Conservation (phyloP, 2,113 vertebrate genomes). For the Siphamia tubifer region DNA sequence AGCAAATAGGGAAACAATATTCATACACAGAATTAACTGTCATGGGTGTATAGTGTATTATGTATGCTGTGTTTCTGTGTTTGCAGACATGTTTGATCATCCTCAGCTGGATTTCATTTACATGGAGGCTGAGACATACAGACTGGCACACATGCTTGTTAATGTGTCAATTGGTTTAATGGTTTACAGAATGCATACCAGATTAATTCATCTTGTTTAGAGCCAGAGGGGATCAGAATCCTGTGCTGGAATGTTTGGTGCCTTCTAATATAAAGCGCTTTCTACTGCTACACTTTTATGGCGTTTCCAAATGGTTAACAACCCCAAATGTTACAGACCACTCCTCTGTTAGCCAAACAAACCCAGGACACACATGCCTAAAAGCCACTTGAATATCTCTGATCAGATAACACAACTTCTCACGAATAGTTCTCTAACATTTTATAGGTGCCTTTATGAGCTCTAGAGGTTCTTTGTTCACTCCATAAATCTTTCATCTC, state of each 20-base stretch:
- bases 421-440: background rate
- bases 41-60: background rate
- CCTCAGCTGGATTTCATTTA: conserved; percentile 65
- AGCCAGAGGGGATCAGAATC: conserved; percentile 15
- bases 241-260: conserved; percentile 33
- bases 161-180: conserved; percentile 72
- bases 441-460: conserved; percentile 33
- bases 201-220: conserved; percentile 49
- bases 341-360: conserved; percentile 36
- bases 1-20: background rate
- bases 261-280: conserved; percentile 10
- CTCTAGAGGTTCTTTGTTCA: conserved; percentile 8
- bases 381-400: conserved; percentile 10
- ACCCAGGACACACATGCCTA: conserved; percentile 23
- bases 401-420: conserved; percentile 43
- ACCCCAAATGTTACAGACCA: conserved; percentile 31
- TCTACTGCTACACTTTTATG: conserved; percentile 43
- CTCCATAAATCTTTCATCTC: conserved; percentile 18
- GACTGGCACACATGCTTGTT: conserved; percentile 64
- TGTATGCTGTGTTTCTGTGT: background rate
- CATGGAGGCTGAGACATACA: conserved; percentile 10
- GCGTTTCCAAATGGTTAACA: conserved; percentile 52
- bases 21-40: background rate
- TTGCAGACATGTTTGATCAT: background rate
- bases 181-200: conserved; percentile 66